Evolutionary conservation across 2,888 invertebrate genomes (phyloP), one percentile per base, ranked within the genome.

Genomic region (Conomelus anceps): DNA sequence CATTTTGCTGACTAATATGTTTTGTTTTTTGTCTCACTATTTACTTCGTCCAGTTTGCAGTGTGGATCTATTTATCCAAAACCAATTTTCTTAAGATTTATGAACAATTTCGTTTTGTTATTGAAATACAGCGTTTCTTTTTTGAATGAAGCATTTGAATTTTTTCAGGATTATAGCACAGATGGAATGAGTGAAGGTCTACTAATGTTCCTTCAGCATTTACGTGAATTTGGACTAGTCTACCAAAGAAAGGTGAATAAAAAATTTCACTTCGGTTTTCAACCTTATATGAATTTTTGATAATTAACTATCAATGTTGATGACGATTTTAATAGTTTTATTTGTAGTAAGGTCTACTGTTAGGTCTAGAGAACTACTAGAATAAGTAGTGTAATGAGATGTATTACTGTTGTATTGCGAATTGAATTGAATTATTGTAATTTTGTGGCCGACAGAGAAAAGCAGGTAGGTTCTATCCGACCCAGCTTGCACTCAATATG

Each of bases 141-240:
- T n/a, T n/a, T n/a, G n/a, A n/a, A n/a, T n/a, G n/a, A 34, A 17
- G 34, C 17, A 85, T 29, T 88, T 34, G n/a, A 84, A 89, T 89
- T 86, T 90, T 93, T 93, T n/a, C 93, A 97, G 95, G 98, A 99
- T 94, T 99, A 99, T 93, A 98, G 98, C 92, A 98, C 98, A 0
- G 98, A 98, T 92, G 98, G 98, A 1, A 97, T 99, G 96, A 97
- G 96, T 92, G 96, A 96, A 91, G 96, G 97, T 90, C 96, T 99
- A 94, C 94, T 98, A 90, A 96, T 97, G 89, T 99, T 99, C 93
- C 94, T 99, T 89, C 99, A 99, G 93, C 99, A 99, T 94, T 94
- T 99, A 88, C 94, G 99, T 90, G 99, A 99, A 94, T 98, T 99
- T 93, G 99, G 99, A 84, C 95, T 99, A 34, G 98, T 99, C 22